phyloP scores from a whole-genome alignment of 1,140 invertebrate genomes.

The Drosophila athabasca region DNA sequence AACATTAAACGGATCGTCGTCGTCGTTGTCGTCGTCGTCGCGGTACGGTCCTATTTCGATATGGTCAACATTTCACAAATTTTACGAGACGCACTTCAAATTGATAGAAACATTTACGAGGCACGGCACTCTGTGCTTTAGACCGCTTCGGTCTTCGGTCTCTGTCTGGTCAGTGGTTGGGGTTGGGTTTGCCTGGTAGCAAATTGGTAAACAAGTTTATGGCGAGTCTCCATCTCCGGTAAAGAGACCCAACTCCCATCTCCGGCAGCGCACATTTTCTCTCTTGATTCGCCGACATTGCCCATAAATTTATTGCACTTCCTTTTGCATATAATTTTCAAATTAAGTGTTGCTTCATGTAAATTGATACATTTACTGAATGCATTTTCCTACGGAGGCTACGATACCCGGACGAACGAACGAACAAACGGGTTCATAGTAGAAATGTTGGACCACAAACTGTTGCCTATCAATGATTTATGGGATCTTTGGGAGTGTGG shows the following conservation, averaged over 20 bases:
- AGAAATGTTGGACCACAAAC: constrained; percentile 5
- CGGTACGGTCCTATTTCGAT: constrained; percentile 41
- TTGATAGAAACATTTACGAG: constrained; percentile 76
- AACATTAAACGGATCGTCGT: constrained; percentile 71
- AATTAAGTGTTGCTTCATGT: constrained; percentile 70
- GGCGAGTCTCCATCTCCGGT: constrained; percentile 22
- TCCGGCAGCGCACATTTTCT: constrained; percentile 21
- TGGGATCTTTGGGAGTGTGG: too few relatives aligned
- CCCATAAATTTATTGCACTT: constrained; percentile 72
- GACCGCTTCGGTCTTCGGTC: constrained; percentile 11
- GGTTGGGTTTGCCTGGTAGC: constrained; percentile 27
- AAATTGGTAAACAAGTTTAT: constrained; percentile 58
- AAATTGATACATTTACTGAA: constrained; percentile 69
- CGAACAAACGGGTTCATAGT: too few relatives aligned
- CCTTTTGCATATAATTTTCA: constrained; percentile 76
- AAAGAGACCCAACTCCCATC: neutral
- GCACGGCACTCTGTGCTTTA: constrained; percentile 12
- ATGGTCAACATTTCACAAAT: constrained; percentile 73
- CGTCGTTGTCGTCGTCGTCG: constrained; percentile 34
- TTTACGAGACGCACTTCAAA: constrained; percentile 73
- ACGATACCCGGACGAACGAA: neutral
- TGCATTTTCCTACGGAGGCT: neutral
- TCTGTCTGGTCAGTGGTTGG: constrained; percentile 9
- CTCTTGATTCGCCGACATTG: constrained; percentile 60
- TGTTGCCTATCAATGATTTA: too few relatives aligned